A percentile compares a stretch with the other conserved stretches of the same genome.
Conservation (phyloP, 2,113 vertebrate genomes). For the Grallaria varia region DNA sequence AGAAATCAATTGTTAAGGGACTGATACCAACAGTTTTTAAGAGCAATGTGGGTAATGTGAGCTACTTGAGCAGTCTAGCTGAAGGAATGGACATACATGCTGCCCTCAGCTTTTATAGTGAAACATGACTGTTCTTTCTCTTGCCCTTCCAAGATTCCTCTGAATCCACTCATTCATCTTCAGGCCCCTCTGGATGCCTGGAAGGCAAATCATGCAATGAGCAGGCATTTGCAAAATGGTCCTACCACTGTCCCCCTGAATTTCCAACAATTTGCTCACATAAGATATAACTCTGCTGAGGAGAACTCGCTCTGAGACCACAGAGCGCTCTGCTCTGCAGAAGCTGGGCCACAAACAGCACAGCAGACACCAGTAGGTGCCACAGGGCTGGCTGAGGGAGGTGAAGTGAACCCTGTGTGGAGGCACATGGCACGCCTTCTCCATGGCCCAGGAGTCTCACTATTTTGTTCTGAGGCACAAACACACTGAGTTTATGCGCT, state of each 20-base stretch:
- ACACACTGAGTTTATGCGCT: not conserved
- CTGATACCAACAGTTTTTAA: not conserved
- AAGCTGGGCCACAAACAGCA: not conserved
- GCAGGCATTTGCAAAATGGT: not conserved
- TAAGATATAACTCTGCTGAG: not conserved
- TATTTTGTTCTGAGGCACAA: not conserved
- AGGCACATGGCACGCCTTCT: not conserved
- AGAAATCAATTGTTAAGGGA: not conserved
- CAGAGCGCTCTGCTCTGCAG: not conserved
- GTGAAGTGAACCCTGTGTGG: not conserved
- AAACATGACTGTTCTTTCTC: not conserved
- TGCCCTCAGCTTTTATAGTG: not conserved
- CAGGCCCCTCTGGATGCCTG: not conserved
- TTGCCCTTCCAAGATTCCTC: not conserved
- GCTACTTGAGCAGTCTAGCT: not conserved
- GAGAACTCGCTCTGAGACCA: not conserved
- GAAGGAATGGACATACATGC: not conserved
- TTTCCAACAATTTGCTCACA: accelerated
- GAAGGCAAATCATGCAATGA: accelerated
- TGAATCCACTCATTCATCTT: not conserved
- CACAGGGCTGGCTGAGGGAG: not conserved
- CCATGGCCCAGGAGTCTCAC: not conserved
- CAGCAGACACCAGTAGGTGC: not conserved
- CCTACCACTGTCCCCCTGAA: not conserved
- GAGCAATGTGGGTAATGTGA: not conserved